Conservation (phyloP, 2,797 vertebrate species). For the Chaenodraco wilsoni region DNA sequence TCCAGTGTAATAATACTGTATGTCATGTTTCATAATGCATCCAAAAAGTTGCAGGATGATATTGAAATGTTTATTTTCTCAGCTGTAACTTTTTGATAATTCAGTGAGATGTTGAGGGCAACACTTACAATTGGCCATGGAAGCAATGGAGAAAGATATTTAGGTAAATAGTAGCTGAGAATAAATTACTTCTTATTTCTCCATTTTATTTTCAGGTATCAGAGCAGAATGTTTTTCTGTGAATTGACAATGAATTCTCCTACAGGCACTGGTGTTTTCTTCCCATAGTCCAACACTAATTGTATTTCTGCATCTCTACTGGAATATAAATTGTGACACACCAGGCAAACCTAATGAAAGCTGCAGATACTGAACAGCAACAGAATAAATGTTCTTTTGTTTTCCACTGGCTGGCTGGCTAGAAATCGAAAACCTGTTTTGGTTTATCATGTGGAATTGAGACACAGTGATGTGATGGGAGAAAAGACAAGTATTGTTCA, state of each 20-base stretch:
- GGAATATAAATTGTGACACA: slow-evolving; percentile 12
- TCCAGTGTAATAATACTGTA: background rate
- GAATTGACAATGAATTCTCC: background rate
- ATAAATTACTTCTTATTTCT: slow-evolving; percentile 7
- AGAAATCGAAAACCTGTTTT: slow-evolving; percentile 13
- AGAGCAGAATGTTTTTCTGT: background rate
- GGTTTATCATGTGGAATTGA: background rate
- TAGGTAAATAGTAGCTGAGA: background rate
- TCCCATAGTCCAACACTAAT: slow-evolving; percentile 6
- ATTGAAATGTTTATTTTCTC: background rate
- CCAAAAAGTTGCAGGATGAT: background rate
- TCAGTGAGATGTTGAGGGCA: background rate
- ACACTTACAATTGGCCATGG: background rate
- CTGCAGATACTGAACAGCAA: slow-evolving; percentile 8
- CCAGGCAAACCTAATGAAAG: slow-evolving; percentile 16
- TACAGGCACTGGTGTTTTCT: background rate
- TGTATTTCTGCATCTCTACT: background rate
- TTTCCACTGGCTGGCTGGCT: slow-evolving; percentile 10
- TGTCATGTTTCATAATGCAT: background rate
- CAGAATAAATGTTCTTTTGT: background rate
- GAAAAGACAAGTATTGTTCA: slow-evolving; percentile 39
- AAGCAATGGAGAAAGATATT: background rate
- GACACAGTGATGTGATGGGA: slow-evolving; percentile 8
- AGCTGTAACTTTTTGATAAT: background rate
- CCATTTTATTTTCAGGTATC: background rate